These are phyloP conservation scores for Octopus sinensis DNA, from an alignment of 1,140 invertebrate genomes.

Conservation along the genomic window DNA sequence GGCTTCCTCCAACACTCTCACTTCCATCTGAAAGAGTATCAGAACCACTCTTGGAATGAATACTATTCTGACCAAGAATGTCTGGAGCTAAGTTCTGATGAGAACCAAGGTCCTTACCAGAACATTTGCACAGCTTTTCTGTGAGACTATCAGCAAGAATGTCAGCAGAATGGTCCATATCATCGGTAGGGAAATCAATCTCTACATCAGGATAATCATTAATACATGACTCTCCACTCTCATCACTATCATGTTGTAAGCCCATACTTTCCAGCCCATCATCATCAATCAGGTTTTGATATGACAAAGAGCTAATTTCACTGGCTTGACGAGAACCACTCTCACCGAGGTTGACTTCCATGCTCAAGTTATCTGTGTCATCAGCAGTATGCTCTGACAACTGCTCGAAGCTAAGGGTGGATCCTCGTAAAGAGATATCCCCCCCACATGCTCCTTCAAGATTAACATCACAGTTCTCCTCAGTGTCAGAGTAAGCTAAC, in stretches of 20 bases:
- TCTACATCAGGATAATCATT: constrained; percentile 10
- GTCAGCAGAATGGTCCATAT: neutral
- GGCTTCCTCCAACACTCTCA: neutral
- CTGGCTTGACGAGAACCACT: constrained; percentile 50
- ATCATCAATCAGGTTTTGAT: constrained; percentile 51
- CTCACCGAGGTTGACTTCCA: constrained; percentile 53
- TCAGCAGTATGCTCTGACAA: constrained; percentile 25
- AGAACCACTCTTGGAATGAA: neutral
- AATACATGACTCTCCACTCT: constrained; percentile 36
- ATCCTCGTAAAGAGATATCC: neutral
- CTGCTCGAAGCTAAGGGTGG: constrained; percentile 15
- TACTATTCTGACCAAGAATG: neutral
- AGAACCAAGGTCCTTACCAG: constrained; percentile 1
- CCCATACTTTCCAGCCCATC: constrained; percentile 34
- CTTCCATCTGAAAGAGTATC: neutral
- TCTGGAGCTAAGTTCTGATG: neutral
- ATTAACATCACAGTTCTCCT: constrained; percentile 22
- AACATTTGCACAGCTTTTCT: neutral
- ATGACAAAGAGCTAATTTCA: constrained; percentile 53
- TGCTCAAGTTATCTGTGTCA: constrained; percentile 46
- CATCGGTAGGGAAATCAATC: neutral
- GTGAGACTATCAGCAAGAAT: constrained; percentile 1
- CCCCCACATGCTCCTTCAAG: constrained; percentile 35
- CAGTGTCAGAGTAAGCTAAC: neutral
- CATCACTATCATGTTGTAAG: constrained; percentile 48